These are phyloP conservation scores for Eustalomyia histrio DNA, from an alignment of 2,888 invertebrate genomes.

Conservation along the genomic window DNA sequence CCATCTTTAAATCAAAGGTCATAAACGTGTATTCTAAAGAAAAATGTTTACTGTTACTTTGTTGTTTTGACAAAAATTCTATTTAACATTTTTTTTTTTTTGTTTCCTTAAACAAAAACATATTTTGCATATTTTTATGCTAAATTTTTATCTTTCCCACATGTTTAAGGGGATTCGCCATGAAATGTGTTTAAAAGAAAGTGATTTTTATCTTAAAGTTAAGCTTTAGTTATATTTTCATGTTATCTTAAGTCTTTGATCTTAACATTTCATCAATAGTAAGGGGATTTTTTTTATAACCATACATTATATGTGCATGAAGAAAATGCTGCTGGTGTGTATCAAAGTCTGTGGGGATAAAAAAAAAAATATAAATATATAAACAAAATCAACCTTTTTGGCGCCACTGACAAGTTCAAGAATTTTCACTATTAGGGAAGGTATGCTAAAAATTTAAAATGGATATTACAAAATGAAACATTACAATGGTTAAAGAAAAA, in stretches of 20 bases:
- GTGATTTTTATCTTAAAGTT: background rate
- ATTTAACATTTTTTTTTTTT: no score
- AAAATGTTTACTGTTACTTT: background rate
- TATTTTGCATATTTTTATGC: background rate
- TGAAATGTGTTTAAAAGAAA: background rate
- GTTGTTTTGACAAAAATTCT: background rate
- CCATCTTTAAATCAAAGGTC: background rate
- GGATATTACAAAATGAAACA: background rate
- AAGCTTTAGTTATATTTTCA: background rate
- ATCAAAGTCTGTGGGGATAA: background rate
- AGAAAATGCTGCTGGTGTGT: background rate
- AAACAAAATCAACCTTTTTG: constrained; percentile 40
- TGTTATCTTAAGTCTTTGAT: background rate
- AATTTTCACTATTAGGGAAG: background rate
- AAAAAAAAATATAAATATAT: no score
- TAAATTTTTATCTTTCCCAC: background rate
- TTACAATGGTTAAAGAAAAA: no score
- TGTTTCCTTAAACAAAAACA: background rate
- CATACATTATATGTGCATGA: background rate
- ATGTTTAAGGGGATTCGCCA: background rate
- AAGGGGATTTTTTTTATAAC: background rate
- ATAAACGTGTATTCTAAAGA: background rate
- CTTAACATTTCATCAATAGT: background rate
- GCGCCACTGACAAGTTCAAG: constrained; percentile 37
- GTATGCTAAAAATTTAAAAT: background rate